Percentiles rank a stretch among this genome's conserved stretches.
Evolutionary conservation across 2,797 vertebrate species (phyloP).

Genomic region (Hydrocynus forskahlii): DNA sequence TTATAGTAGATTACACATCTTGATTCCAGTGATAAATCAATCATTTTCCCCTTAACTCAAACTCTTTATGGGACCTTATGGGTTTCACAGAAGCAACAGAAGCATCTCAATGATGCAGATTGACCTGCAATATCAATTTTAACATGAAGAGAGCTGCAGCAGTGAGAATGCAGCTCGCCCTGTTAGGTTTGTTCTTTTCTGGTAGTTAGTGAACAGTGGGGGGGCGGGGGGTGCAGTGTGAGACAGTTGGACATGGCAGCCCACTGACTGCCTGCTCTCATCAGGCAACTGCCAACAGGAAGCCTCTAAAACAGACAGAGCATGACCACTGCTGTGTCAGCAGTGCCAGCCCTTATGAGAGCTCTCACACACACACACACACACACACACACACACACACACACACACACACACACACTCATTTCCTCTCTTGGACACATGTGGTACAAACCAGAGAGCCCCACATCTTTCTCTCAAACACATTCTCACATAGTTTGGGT

Average conservation of each 20-base stretch:
- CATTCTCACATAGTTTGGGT: background rate
- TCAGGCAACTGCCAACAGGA: constrained; percentile 34
- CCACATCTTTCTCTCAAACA: too few species aligned
- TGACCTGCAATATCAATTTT: background rate
- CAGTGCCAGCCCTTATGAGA: constrained; percentile 5
- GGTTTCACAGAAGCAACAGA: background rate
- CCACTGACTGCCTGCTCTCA: constrained; percentile 33
- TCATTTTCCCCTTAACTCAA: background rate
- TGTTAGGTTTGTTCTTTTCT: background rate
- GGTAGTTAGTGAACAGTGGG: background rate
- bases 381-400: background rate
- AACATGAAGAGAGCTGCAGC: background rate
- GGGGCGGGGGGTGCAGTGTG: background rate
- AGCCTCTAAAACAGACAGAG: constrained; percentile 46
- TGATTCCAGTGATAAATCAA: background rate
- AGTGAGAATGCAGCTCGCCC: background rate
- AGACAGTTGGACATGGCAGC: constrained; percentile 23
- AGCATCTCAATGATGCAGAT: background rate
- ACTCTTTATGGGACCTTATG: background rate
- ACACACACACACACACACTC: too few species aligned
- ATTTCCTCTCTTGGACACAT: background rate
- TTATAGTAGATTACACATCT: background rate
- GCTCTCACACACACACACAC: background rate
- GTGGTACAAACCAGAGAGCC: background rate
- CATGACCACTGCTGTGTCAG: constrained; percentile 51